phyloP scores from a whole-genome alignment of 2,888 invertebrate genomes.

The Apamea sordens region DNA sequence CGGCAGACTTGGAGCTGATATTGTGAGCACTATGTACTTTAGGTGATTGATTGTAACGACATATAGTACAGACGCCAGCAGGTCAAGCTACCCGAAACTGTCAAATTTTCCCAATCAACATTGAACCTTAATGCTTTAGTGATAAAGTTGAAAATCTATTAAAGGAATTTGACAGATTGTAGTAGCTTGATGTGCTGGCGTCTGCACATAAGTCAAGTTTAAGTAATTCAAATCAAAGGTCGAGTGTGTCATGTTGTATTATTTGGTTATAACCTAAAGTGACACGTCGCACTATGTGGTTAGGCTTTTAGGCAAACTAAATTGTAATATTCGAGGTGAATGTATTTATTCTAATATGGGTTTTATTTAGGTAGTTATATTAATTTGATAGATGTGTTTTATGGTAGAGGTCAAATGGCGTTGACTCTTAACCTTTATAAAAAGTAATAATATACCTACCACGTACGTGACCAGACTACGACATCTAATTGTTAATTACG shows the following conservation, averaged over 20 bases:
- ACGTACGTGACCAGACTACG: not conserved
- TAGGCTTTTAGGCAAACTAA: not conserved
- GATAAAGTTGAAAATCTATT: no score
- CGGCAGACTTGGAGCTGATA: not conserved
- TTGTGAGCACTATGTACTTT: constrained; percentile 1
- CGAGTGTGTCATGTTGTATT: constrained; percentile 16
- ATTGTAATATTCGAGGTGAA: not conserved
- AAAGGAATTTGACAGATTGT: no score
- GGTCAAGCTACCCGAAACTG: no score
- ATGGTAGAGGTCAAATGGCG: not conserved
- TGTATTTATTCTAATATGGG: constrained; percentile 7
- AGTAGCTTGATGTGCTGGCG: no score
- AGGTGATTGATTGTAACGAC: constrained; percentile 27
- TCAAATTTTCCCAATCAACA: no score
- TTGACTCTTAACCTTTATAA: not conserved
- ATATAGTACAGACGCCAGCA: no score
- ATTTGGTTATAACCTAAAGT: constrained; percentile 23
- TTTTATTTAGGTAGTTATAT: constrained; percentile 1
- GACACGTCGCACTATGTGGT: not conserved
- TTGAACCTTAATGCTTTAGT: no score
- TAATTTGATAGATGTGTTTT: not conserved
- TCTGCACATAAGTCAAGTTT: constrained; percentile 10
- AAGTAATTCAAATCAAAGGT: constrained; percentile 32
- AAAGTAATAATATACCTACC: not conserved
- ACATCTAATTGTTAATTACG: not conserved